Percentiles rank a stretch among this genome's conserved stretches.
Conservation (phyloP, 2,888 invertebrate genomes). For the Mycogona germanica region DNA sequence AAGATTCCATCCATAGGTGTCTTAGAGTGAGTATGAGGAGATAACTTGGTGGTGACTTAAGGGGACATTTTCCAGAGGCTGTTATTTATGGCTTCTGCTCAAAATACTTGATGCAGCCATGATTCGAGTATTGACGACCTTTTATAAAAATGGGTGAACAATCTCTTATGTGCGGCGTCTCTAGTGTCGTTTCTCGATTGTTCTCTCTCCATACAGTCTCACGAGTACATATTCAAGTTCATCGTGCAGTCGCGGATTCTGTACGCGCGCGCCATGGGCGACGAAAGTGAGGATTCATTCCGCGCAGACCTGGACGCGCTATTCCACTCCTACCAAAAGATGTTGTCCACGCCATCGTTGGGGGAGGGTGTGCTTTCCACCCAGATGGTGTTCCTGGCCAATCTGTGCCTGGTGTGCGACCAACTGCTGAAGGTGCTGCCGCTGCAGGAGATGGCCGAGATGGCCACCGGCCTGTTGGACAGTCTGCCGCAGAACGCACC, state of each 20-base stretch:
- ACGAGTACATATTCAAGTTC: slow-evolving; percentile 85
- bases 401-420: slow-evolving; percentile 70
- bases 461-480: slow-evolving; percentile 68
- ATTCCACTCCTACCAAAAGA: slow-evolving; percentile 57
- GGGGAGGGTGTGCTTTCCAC: slow-evolving; percentile 59
- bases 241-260: slow-evolving; percentile 76
- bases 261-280: slow-evolving; percentile 74
- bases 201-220: slow-evolving; percentile 38
- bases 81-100: too few relatives aligned
- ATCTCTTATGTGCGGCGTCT: too few relatives aligned
- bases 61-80: too few relatives aligned
- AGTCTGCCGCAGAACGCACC: slow-evolving; percentile 55
- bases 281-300: slow-evolving; percentile 80
- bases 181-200: background rate
- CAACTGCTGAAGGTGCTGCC: slow-evolving; percentile 48
- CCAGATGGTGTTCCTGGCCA: slow-evolving; percentile 65
- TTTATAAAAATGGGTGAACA: too few relatives aligned
- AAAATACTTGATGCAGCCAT: too few relatives aligned
- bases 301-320: slow-evolving; percentile 50
- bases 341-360: slow-evolving; percentile 44
- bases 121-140: too few relatives aligned
- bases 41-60: too few relatives aligned
- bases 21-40: slow-evolving; percentile 42
- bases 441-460: slow-evolving; percentile 60
- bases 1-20: slow-evolving; percentile 80